Evolutionary conservation across 2,113 vertebrate species (phyloP).

Genomic region (Forbesichthys papilliferus): DNA sequence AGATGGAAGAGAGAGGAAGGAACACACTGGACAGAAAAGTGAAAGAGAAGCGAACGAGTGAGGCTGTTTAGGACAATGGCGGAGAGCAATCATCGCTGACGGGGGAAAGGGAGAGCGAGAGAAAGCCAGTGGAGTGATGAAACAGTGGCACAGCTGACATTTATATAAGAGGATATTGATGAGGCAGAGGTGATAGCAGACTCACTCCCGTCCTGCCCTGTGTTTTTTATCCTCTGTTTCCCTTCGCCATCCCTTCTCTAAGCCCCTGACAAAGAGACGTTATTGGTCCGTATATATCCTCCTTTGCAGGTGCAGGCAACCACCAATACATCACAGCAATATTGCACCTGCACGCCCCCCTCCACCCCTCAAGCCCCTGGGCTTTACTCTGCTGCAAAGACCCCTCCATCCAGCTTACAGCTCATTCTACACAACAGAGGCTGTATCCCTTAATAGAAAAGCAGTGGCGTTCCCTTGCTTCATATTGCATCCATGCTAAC

Average conservation of each 20-base stretch:
- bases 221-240: constrained; percentile 40
- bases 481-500: constrained; percentile 63
- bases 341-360: constrained; percentile 58
- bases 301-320: constrained; percentile 57
- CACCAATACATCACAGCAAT: constrained; percentile 68
- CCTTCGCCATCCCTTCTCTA: constrained; percentile 27
- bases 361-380: not conserved
- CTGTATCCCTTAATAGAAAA: constrained; percentile 32
- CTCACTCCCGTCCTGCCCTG: constrained; percentile 76
- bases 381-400: constrained; percentile 19
- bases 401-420: constrained; percentile 15
- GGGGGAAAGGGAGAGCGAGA: not conserved
- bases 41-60: constrained; percentile 2
- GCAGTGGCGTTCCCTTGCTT: constrained; percentile 50
- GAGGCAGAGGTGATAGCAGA: constrained; percentile 97
- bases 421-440: constrained; percentile 31
- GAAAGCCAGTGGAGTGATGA: constrained; percentile 76
- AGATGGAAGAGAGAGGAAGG: constrained; percentile 58
- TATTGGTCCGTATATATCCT: constrained; percentile 71
- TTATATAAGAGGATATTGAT: constrained; percentile 99
- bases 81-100: not conserved
- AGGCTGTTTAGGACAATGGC: not conserved
- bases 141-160: constrained; percentile 95
- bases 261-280: constrained; percentile 56
- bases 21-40: constrained; percentile 64